These are phyloP conservation scores for Hiodon tergisus DNA, from an alignment of 2,113 vertebrate species.

Conservation along the genomic window DNA sequence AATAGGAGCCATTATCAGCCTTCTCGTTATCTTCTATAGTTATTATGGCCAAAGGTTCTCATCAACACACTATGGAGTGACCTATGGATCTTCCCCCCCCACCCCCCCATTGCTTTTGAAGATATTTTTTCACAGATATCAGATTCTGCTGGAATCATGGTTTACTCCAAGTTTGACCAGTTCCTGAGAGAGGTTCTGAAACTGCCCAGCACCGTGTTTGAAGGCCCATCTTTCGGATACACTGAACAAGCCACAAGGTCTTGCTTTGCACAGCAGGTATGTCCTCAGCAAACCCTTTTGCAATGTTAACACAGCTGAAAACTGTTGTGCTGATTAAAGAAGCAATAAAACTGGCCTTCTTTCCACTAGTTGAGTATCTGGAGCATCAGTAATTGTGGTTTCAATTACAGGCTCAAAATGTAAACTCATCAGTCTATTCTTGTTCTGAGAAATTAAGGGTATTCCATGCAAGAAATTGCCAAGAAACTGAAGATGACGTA, in stretches of 20 bases:
- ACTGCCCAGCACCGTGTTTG: conserved; percentile 89
- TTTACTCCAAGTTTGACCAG: conserved; percentile 86
- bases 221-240: conserved; percentile 95
- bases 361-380: too few relatives aligned
- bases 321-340: too few relatives aligned
- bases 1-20: neutral
- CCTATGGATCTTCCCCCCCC: too few relatives aligned
- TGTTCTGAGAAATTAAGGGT: too few relatives aligned
- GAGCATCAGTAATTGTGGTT: too few relatives aligned
- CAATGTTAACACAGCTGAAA: too few relatives aligned
- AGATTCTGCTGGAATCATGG: conserved; percentile 85
- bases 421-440: too few relatives aligned
- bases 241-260: conserved; percentile 87
- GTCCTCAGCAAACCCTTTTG: neutral
- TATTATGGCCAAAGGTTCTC: neutral
- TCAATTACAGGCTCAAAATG: too few relatives aligned
- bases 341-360: too few relatives aligned
- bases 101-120: conserved; percentile 45
- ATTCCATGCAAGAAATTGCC: too few relatives aligned
- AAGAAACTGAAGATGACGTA: too few relatives aligned
- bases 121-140: conserved; percentile 98
- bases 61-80: neutral
- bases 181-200: conserved; percentile 92
- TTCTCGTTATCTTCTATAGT: conserved; percentile 1
- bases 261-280: conserved; percentile 92